A percentile compares a stretch with the other conserved stretches of the same genome.
phyloP scores from a whole-genome alignment of 2,797 vertebrate genomes.

The Chloroceryle amazona region DNA sequence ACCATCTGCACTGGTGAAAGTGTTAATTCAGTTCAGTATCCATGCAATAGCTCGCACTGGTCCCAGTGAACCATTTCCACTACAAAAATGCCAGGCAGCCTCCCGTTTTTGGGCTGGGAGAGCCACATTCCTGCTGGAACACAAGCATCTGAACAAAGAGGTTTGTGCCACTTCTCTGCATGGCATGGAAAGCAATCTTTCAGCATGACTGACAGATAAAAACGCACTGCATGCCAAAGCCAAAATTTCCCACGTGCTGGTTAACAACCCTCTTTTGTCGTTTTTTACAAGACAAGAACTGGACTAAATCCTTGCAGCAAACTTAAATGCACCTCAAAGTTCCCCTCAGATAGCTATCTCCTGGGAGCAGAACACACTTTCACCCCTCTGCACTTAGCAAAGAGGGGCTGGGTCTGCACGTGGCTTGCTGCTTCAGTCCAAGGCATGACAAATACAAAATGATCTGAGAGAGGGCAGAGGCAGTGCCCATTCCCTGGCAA shows the following conservation, averaged over 20 bases:
- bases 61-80: not conserved
- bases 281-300: not conserved
- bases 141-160: not conserved
- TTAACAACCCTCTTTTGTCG: not conserved
- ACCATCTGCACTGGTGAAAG: not conserved
- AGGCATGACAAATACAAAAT: not conserved
- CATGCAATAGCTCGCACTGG: not conserved
- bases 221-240: not conserved
- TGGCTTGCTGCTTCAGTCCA: not conserved
- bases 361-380: not conserved
- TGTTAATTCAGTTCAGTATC: not conserved
- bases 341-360: not conserved
- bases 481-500: not conserved
- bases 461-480: not conserved
- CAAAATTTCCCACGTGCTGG: not conserved
- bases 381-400: not conserved
- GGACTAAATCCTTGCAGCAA: constrained; percentile 4
- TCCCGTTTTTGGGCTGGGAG: constrained; percentile 7
- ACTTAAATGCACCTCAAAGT: not conserved
- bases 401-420: not conserved
- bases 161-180: not conserved
- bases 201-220: constrained; percentile 12
- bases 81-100: not conserved
- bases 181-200: not conserved
- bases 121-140: not conserved